A percentile compares a stretch with the other conserved stretches of the same genome.
phyloP scores from a whole-genome alignment of 2,113 vertebrate species.

The Carassius carassius region DNA sequence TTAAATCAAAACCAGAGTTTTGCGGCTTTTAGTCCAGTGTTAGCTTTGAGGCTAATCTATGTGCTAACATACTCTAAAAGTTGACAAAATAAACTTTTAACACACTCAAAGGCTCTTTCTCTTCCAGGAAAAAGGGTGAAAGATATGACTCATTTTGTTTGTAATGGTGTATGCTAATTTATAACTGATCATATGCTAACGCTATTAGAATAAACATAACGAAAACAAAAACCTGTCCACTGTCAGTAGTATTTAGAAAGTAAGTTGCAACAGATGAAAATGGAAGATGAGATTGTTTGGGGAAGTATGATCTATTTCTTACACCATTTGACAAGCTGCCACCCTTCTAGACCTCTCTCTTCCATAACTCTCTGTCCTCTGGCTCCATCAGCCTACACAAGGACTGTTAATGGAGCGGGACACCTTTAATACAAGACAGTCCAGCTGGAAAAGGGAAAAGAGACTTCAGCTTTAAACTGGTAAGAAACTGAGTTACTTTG shows the following conservation, averaged over 20 bases:
- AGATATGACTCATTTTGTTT: too few species aligned
- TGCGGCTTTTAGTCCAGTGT: background rate
- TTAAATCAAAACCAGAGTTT: background rate
- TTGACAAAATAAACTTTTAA: background rate
- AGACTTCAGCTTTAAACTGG: background rate
- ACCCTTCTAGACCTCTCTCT: background rate
- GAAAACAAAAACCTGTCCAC: too few species aligned
- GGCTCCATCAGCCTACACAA: background rate
- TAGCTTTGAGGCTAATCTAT: background rate
- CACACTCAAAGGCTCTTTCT: too few species aligned
- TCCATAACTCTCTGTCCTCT: background rate
- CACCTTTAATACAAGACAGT: background rate
- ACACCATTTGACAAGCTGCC: background rate
- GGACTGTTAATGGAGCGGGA: background rate
- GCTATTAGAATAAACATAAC: too few species aligned
- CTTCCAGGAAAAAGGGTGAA: too few species aligned
- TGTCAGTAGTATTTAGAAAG: background rate
- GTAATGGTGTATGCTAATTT: too few species aligned
- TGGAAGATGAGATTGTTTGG: slow-evolving; percentile 1
- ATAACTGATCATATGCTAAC: too few species aligned
- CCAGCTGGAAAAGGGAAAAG: background rate
- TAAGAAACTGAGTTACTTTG: background rate
- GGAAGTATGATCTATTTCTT: background rate
- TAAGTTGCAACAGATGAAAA: background rate
- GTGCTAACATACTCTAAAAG: background rate